Evolutionary conservation across 1,140 invertebrate genomes (phyloP).

Genomic region (Homarus americanus): DNA sequence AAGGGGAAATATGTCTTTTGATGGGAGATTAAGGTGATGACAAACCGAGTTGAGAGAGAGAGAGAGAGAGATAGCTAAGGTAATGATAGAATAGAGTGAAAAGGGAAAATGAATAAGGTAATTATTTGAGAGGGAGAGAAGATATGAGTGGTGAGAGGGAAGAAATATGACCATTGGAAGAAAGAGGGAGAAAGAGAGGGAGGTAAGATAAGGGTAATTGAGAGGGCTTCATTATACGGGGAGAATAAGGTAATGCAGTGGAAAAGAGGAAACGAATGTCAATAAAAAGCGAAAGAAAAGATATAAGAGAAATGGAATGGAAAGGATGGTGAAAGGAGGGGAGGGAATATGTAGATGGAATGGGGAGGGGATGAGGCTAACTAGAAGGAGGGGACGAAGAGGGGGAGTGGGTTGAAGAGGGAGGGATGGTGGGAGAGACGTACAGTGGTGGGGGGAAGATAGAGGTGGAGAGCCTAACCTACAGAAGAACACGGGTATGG

Average conservation of each 20-base stretch:
- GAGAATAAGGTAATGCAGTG: background rate
- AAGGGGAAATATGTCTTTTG: no score
- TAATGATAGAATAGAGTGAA: background rate
- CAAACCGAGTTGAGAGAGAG: background rate
- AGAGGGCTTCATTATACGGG: no score
- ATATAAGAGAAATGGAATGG: background rate
- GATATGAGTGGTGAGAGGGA: background rate
- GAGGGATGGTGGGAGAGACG: background rate
- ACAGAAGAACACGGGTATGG: constrained; percentile 15
- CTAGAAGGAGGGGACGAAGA: no score
- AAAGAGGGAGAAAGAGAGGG: background rate
- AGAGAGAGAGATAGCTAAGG: background rate
- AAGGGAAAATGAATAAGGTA: no score
- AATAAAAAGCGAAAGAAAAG: background rate
- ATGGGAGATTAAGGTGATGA: background rate
- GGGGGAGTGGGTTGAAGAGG: background rate
- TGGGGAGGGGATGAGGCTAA: no score
- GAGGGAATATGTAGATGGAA: background rate
- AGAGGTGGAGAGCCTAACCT: background rate
- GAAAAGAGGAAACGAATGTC: background rate
- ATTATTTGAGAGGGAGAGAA: background rate
- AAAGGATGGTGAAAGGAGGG: background rate
- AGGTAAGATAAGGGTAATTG: background rate
- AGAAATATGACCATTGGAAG: background rate
- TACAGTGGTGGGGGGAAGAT: background rate